Base-by-base conservation (phyloP, 2,888 invertebrate species). In the Caradrina kadenii region DNA sequence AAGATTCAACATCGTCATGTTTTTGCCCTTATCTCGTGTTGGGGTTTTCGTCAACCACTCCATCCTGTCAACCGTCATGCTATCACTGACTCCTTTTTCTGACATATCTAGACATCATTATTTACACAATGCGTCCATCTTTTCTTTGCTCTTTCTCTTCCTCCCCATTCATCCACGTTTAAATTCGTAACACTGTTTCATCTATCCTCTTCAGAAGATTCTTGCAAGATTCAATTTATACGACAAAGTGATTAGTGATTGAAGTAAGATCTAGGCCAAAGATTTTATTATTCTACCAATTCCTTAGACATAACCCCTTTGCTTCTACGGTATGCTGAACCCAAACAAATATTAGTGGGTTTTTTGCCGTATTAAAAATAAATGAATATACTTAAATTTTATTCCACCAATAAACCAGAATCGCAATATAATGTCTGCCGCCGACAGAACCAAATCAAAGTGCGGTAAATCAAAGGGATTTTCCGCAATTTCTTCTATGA, bases 391-490 rank as follows among this genome's bases (percentile, higher is more conserved):
- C 15, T 17, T 26, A 52, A 11, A 63, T 62, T 55, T 59, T 11
- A 61, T 55, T 72, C n/a, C 45, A 50, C 48, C 48, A 75, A 52
- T 66, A 65, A 64, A 39, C 39, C 31, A 60, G 21, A 76, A 59
- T 58, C 49, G 52, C 49, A 73, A 54, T 42, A 70, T 56, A 71
- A 74, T 69, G 62, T 68, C 69, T 71, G 82, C 63, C 56, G 48
- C 67, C 13, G 39, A 68, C 72, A 70, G 67, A 65, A 48, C 61
- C 63, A 65, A 79, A 83, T 82, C 79, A 80, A 83, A 76, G 58
- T 55, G 61, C 65, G 53, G 56, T n/a, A 55, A 70, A 83, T 83
- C 81, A 83, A 82, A 82, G 81, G 50, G 22, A 45, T 56, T 19
- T 59, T 61, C 69, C 62, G 55, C 71, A 71, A 66, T 73, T 69